Conservation (phyloP, 2,113 vertebrate species). For the Hoplias malabaricus region DNA sequence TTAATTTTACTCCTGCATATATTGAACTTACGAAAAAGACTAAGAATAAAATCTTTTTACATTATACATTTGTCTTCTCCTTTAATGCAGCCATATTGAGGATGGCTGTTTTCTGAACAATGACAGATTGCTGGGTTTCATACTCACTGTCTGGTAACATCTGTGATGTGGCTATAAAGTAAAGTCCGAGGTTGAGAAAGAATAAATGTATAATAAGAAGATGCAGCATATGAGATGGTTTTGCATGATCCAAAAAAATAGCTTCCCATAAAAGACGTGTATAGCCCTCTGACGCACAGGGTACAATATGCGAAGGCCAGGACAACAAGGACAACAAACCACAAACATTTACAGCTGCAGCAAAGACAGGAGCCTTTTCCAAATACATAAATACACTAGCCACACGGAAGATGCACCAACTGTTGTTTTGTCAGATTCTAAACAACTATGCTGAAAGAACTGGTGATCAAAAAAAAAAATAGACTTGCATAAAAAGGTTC, state of each 20-base stretch:
- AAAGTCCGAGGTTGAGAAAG: not conserved
- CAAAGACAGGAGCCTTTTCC: not conserved
- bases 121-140: no score
- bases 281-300: not conserved
- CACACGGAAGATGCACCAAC: not conserved
- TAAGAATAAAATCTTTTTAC: no score
- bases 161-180: not conserved
- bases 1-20: no score
- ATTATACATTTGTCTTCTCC: no score
- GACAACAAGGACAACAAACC: not conserved
- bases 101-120: no score
- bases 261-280: not conserved
- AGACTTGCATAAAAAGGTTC: not conserved
- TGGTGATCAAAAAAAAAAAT: not conserved
- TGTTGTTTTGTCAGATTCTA: not conserved
- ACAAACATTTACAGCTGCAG: conserved; percentile 29
- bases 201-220: not conserved
- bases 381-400: not conserved
- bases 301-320: not conserved
- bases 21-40: no score
- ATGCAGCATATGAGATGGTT: not conserved
- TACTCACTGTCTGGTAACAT: no score
- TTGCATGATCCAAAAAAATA: not conserved
- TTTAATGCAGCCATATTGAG: no score
- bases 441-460: not conserved